These are phyloP conservation scores for Prietella phreatophila DNA, from an alignment of 2,113 vertebrate genomes.

Conservation along the genomic window DNA sequence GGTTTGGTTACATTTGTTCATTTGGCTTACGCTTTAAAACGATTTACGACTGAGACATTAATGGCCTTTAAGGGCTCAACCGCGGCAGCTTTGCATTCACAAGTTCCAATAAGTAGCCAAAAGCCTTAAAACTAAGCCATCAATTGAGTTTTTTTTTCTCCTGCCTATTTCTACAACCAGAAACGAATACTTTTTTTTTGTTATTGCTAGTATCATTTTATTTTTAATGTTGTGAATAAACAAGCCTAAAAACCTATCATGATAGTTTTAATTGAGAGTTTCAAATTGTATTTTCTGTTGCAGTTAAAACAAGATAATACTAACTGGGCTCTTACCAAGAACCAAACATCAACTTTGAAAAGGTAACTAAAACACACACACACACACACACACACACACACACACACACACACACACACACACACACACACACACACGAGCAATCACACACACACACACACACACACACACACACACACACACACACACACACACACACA, in stretches of 20 bases:
- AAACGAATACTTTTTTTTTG: background rate
- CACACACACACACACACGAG: too few relatives aligned
- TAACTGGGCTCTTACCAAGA: slow-evolving; percentile 80
- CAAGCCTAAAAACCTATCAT: too few relatives aligned
- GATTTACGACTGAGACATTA: background rate
- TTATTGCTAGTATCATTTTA: background rate
- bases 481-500: too few relatives aligned
- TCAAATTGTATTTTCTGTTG: slow-evolving; percentile 47
- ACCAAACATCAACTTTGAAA: slow-evolving; percentile 78
- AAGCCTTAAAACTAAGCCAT: background rate
- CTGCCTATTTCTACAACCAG: background rate
- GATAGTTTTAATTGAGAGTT: background rate
- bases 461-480: too few relatives aligned
- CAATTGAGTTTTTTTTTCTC: background rate
- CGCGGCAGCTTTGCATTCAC: background rate
- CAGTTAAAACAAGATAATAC: slow-evolving; percentile 86
- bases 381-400: slow-evolving; percentile 24
- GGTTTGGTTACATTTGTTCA: background rate
- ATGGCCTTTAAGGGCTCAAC: background rate
- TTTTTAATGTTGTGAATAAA: too few relatives aligned
- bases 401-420: background rate
- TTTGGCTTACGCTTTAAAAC: background rate
- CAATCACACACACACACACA: too few relatives aligned
- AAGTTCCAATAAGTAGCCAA: background rate
- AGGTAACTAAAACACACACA: slow-evolving; percentile 69